Evolutionary conservation across 2,797 vertebrate species (phyloP).

Genomic region (Semotilus atromaculatus): DNA sequence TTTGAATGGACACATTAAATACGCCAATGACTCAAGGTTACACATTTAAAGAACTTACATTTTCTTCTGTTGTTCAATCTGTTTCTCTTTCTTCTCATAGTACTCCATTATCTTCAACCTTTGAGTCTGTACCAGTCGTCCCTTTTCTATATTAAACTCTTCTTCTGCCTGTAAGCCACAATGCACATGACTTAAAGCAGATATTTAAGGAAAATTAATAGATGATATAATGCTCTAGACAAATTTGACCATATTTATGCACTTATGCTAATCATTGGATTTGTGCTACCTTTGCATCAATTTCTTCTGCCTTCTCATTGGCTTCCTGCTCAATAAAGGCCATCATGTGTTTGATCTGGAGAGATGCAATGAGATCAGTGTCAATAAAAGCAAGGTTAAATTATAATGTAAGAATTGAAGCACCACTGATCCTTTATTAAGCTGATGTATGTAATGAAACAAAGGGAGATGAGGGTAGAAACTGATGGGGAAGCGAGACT

Average conservation of each 20-base stretch:
- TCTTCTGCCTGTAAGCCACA: constrained; percentile 89
- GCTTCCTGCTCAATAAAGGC: constrained; percentile 99
- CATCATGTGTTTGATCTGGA: constrained; percentile 99
- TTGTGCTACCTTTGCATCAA: constrained; percentile 92
- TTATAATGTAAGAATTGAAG: background rate
- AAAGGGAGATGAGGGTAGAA: background rate
- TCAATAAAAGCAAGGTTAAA: constrained; percentile 6
- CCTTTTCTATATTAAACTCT: constrained; percentile 99
- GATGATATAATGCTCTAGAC: background rate
- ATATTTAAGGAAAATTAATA: background rate
- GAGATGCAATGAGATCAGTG: constrained; percentile 35
- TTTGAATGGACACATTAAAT: constrained; percentile 1
- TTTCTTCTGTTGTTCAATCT: constrained; percentile 99
- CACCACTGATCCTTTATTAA: background rate
- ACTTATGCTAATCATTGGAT: too few relatives aligned
- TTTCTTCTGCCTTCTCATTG: constrained; percentile 98
- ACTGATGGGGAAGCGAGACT: constrained; percentile 41
- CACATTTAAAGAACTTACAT: constrained; percentile 78
- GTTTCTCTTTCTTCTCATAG: constrained; percentile 99
- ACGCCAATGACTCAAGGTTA: background rate
- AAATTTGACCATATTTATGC: background rate
- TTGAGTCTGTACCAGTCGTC: constrained; percentile 96
- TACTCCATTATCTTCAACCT: constrained; percentile 99
- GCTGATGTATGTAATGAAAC: background rate
- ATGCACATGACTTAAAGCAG: background rate